Base-by-base conservation (phyloP, 2,888 invertebrate genomes). In the Tenthredo amoena region DNA sequence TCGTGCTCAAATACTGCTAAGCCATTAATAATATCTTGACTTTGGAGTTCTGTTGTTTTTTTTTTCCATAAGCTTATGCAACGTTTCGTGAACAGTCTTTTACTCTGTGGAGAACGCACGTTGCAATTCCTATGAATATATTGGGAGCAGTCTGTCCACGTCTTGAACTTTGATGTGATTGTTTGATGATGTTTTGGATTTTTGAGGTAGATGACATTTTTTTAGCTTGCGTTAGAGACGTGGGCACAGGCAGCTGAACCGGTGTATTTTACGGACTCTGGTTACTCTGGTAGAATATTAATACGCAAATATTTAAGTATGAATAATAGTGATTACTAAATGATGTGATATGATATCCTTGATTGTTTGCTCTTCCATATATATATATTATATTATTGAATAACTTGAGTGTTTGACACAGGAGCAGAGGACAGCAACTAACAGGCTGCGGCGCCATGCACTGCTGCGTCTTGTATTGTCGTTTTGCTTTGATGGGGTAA, bases 401-500 rank as follows among this genome's bases (percentile, higher is more conserved):
- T 88, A 90, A 91, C 90, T 91, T 90, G 91, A 92, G 92, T 93
- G 91, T 93, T 92, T 93, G 89, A 91, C 89, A 91, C 92, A 93
- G 93, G 93, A 93, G 91, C 92, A 88, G 91, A 92, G 92, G 91
- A 93, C 91, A 93, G 92, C 92, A 92, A 93, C 91, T 93, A 93
- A 93, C 93, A 92, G 91, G 90, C 89, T 91, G 89, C 91, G 93
- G 91, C 92, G 90, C 90, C 92, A 92, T 92, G 91, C 91, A 92
- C 92, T 92, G 93, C 93, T 92, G 91, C 92, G 89, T 92, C 92
- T 92, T 93, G 91, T 92, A 91, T 91, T 92, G 90, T 93, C 92
- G 90, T 93, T 92, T 92, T 93, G 92, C 92, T 93, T 93, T 91
- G 90, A 90, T 91, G 92, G 93, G 93, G 93, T 93, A 93, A 93